Evolutionary conservation across 2,888 invertebrate species (phyloP).

Genomic region (Drosophila rubida): DNA sequence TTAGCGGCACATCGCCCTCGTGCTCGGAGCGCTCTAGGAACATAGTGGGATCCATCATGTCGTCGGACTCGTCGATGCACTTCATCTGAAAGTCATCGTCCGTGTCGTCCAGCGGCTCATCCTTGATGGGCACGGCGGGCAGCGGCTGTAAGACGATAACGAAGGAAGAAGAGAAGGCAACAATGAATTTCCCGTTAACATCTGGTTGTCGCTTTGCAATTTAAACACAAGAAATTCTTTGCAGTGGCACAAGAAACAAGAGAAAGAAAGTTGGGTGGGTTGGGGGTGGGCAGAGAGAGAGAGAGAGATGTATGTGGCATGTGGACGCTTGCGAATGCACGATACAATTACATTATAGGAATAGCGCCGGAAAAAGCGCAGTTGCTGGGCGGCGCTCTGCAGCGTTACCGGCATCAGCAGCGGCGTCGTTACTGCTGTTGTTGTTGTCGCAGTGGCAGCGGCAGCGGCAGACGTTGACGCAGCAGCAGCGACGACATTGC

Average conservation of each 20-base stretch:
- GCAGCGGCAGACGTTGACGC: constrained; percentile 1
- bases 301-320: constrained; percentile 18
- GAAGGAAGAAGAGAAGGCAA: constrained; percentile 3
- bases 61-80: constrained; percentile 82
- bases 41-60: constrained; percentile 84
- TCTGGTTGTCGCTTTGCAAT: constrained; percentile 1
- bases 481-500: constrained; percentile 5
- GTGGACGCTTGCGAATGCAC: constrained; percentile 71
- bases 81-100: constrained; percentile 82
- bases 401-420: constrained; percentile 74
- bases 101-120: constrained; percentile 82
- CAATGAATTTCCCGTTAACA: constrained; percentile 14
- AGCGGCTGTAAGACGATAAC: constrained; percentile 75
- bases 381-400: constrained; percentile 82
- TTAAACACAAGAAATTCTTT: constrained; percentile 29
- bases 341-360: constrained; percentile 84
- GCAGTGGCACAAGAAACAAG: not conserved
- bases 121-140: constrained; percentile 83
- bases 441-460: constrained; percentile 11
- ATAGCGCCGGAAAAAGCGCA: constrained; percentile 83
- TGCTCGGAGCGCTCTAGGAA: constrained; percentile 84
- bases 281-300: not conserved
- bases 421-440: constrained; percentile 48
- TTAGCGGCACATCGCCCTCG: constrained; percentile 80
- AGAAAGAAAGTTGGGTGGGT: not conserved